A percentile compares a stretch with the other conserved stretches of the same genome.
Evolutionary conservation across 1,140 invertebrate genomes (phyloP).

Genomic region (Wiebesia pumilae): DNA sequence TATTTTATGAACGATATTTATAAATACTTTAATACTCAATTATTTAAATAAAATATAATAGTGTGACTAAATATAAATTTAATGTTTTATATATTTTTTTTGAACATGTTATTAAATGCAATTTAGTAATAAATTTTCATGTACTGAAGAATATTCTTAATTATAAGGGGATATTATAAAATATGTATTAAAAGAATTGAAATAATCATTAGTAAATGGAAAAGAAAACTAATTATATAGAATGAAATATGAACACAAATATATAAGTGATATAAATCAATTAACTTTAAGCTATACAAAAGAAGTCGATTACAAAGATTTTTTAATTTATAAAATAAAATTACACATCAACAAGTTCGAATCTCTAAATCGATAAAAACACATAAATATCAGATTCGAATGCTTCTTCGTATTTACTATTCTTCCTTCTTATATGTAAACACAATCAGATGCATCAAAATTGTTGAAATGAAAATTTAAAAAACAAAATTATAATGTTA

Average conservation of each 20-base stretch:
- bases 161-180: no score
- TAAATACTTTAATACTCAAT: not conserved
- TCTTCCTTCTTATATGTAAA: no score
- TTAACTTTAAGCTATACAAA: not conserved
- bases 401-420: no score
- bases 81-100: not conserved
- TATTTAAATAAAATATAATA: not conserved
- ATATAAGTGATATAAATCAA: not conserved
- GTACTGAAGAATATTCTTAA: no score
- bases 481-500: no score
- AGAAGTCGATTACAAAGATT: not conserved
- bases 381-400: not conserved
- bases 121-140: no score
- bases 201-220: not conserved
- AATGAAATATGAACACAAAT: not conserved
- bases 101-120: no score
- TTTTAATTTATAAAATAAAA: not conserved
- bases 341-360: not conserved
- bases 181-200: not conserved
- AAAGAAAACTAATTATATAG: not conserved
- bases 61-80: not conserved
- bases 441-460: no score
- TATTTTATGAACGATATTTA: not conserved
- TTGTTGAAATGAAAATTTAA: no score
- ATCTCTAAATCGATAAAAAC: not conserved